These are phyloP conservation scores for Pararge aegeria DNA, from an alignment of 1,140 invertebrate species.

Conservation along the genomic window DNA sequence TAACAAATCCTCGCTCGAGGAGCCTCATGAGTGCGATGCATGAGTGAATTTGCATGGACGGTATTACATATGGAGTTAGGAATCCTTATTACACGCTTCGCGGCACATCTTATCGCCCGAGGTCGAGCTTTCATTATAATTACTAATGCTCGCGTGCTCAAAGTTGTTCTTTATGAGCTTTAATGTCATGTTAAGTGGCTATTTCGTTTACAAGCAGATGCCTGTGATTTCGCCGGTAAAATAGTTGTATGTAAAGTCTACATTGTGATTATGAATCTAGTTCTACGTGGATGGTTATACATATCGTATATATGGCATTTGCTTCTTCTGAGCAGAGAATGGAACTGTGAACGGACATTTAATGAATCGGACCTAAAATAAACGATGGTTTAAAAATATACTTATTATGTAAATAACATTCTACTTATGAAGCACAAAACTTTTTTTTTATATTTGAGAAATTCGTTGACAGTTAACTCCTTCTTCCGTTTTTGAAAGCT, in stretches of 20 bases:
- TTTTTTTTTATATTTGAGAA: no score
- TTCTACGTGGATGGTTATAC: no score
- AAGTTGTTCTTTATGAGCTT: constrained; percentile 63
- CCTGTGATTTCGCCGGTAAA: not conserved
- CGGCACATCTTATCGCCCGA: constrained; percentile 71
- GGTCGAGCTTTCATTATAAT: constrained; percentile 70
- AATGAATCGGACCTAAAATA: no score
- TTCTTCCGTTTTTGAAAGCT: no score
- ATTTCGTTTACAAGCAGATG: constrained; percentile 23
- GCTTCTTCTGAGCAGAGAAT: no score
- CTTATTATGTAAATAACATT: no score
- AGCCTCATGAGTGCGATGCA: constrained; percentile 53
- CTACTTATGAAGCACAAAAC: no score
- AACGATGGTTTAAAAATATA: no score
- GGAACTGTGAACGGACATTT: no score
- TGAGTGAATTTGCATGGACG: constrained; percentile 63
- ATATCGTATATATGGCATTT: no score
- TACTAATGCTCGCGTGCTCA: constrained; percentile 63
- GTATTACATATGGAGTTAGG: constrained; percentile 33
- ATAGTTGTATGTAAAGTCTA: not conserved
- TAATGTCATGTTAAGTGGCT: constrained; percentile 29
- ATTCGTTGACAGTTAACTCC: no score
- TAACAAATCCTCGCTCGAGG: constrained; percentile 24
- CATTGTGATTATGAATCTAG: no score
- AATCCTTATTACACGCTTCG: constrained; percentile 71